Evolutionary conservation across 2,888 invertebrate species (phyloP).

Genomic region (Antheraea assamensis): DNA sequence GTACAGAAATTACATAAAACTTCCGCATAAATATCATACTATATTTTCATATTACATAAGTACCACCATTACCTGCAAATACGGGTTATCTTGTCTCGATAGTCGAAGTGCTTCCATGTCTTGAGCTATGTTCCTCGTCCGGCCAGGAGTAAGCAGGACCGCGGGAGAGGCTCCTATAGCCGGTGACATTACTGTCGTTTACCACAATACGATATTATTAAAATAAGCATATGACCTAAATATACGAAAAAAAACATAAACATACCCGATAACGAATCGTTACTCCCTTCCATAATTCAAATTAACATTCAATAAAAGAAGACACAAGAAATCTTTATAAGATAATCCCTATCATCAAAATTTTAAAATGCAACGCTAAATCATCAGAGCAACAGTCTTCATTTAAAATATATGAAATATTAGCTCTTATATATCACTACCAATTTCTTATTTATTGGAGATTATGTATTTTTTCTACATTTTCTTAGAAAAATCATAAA

Average conservation of each 20-base stretch:
- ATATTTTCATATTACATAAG: constrained; percentile 29
- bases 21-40: constrained; percentile 21
- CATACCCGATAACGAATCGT: constrained; percentile 70
- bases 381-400: neutral
- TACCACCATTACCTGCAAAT: constrained; percentile 83
- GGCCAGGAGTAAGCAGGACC: constrained; percentile 87
- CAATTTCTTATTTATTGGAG: neutral
- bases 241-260: constrained; percentile 24
- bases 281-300: constrained; percentile 68
- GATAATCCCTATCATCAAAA: constrained; percentile 6
- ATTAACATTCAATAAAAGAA: constrained; percentile 26
- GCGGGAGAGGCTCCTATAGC: constrained; percentile 75
- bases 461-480: neutral
- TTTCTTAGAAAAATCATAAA: neutral
- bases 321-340: constrained; percentile 4
- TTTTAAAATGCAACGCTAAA: constrained; percentile 7
- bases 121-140: constrained; percentile 89
- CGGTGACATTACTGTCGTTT: constrained; percentile 60
- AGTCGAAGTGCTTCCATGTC: constrained; percentile 92
- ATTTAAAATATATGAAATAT: neutral
- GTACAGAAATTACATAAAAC: constrained; percentile 26
- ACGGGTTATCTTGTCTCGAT: constrained; percentile 92
- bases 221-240: constrained; percentile 14
- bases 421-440: neutral
- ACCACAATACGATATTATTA: constrained; percentile 32